Conservation (phyloP, 2,113 vertebrate genomes). For the Microcebus ravelobensis region DNA sequence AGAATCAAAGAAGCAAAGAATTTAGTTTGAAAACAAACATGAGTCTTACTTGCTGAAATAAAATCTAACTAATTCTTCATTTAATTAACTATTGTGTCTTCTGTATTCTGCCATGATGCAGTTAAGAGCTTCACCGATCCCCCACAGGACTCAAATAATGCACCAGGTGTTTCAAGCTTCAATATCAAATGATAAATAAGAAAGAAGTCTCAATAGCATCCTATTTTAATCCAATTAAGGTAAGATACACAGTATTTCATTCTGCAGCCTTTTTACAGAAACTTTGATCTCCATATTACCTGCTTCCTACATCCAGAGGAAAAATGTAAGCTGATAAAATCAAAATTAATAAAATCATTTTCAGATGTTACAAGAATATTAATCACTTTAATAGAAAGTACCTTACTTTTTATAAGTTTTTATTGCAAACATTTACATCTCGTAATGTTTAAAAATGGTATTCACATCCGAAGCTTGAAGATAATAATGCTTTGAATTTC, state of each 20-base stretch:
- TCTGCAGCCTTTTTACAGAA: background rate
- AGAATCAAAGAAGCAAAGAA: slow-evolving; percentile 29
- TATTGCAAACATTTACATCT: background rate
- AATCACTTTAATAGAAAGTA: background rate
- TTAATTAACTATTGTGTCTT: background rate
- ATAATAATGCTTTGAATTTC: background rate
- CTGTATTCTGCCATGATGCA: background rate
- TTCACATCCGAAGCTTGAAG: background rate
- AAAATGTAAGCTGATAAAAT: background rate
- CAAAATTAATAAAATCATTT: background rate
- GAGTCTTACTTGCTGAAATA: background rate
- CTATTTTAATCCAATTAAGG: background rate
- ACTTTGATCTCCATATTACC: background rate
- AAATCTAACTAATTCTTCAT: background rate
- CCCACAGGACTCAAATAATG: background rate
- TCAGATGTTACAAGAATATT: background rate
- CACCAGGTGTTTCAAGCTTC: background rate
- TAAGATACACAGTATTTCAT: background rate
- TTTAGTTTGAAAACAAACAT: slow-evolving; percentile 50
- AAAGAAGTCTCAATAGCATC: background rate
- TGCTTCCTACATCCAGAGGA: background rate
- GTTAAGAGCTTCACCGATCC: background rate
- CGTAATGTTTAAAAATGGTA: background rate
- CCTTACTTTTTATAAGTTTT: background rate
- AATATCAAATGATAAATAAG: background rate